A percentile compares a stretch with the other conserved stretches of the same genome.
Evolutionary conservation across 2,888 invertebrate species (phyloP).

Genomic region (Scelioninae gen. 1): DNA sequence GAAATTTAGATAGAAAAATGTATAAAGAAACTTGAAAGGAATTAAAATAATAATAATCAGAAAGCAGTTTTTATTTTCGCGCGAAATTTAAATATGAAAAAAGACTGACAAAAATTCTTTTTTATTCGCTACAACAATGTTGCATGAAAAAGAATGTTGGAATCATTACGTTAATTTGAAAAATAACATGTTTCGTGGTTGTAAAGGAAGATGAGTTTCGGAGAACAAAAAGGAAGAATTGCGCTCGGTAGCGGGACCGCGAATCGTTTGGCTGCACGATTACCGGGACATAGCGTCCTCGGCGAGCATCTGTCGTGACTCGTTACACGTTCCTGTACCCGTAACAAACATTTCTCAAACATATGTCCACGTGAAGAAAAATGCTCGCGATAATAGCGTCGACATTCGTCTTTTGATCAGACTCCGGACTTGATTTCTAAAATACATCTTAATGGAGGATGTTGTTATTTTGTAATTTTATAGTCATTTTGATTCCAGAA

Average conservation of each 20-base stretch:
- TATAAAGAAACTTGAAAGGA: too few species aligned
- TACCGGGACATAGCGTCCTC: constrained; percentile 50
- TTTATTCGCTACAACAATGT: neutral
- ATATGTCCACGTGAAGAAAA: constrained; percentile 74
- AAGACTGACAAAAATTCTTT: neutral
- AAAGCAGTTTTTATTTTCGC: too few species aligned
- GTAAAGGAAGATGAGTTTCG: constrained; percentile 15
- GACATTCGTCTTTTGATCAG: constrained; percentile 52
- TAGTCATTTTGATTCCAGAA: too few species aligned
- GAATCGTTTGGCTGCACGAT: constrained; percentile 71
- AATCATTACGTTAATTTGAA: neutral
- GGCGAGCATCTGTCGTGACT: constrained; percentile 80
- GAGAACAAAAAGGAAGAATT: constrained; percentile 61
- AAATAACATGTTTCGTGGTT: constrained; percentile 7
- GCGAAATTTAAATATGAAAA: too few species aligned
- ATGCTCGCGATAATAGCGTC: constrained; percentile 56
- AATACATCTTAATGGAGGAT: constrained; percentile 43
- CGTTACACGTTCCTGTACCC: constrained; percentile 74
- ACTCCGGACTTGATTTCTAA: constrained; percentile 55
- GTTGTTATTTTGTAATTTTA: constrained; percentile 24
- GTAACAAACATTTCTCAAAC: constrained; percentile 77
- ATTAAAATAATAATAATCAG: too few species aligned
- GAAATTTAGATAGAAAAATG: too few species aligned
- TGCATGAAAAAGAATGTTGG: neutral
- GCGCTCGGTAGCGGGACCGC: constrained; percentile 70